Evolutionary conservation across 2,888 invertebrate species (phyloP).

Genomic region (Caradrina clavipalpis): DNA sequence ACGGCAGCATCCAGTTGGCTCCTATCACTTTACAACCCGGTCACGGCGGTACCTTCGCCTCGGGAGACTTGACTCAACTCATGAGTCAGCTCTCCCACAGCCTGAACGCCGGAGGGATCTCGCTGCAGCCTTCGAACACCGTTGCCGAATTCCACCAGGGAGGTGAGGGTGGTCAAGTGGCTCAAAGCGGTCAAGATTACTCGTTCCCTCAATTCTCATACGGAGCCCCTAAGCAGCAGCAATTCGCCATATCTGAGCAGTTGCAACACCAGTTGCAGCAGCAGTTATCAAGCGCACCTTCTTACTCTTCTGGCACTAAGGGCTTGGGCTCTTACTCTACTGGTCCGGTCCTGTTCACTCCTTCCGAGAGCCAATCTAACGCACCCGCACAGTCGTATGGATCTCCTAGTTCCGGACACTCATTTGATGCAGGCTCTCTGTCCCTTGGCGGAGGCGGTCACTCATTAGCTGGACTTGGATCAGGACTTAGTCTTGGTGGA

Average conservation of each 20-base stretch:
- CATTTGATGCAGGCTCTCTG: slow-evolving; percentile 61
- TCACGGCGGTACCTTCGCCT: slow-evolving; percentile 75
- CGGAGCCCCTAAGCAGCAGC: slow-evolving; percentile 76
- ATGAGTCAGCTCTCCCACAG: slow-evolving; percentile 86
- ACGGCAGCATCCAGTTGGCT: slow-evolving; percentile 79
- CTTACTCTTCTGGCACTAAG: slow-evolving; percentile 84
- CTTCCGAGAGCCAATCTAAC: slow-evolving; percentile 74
- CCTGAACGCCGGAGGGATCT: slow-evolving; percentile 80
- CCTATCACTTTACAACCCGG: slow-evolving; percentile 82
- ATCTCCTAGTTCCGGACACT: slow-evolving; percentile 72
- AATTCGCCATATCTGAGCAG: slow-evolving; percentile 75
- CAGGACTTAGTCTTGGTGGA: slow-evolving; percentile 66
- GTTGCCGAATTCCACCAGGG: slow-evolving; percentile 79
- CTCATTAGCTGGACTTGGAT: slow-evolving; percentile 66
- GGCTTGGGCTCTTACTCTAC: slow-evolving; percentile 86
- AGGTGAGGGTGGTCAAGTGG: slow-evolving; percentile 71
- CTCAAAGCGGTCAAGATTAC: slow-evolving; percentile 67
- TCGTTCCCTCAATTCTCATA: slow-evolving; percentile 78
- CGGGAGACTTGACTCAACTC: slow-evolving; percentile 81
- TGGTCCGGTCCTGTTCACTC: slow-evolving; percentile 85
- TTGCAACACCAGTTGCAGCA: slow-evolving; percentile 78
- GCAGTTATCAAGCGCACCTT: slow-evolving; percentile 75
- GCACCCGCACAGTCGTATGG: slow-evolving; percentile 71
- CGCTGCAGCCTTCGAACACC: slow-evolving; percentile 76
- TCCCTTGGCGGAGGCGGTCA: slow-evolving; percentile 67